phyloP scores from a whole-genome alignment of 92 coral and sea anemone genomes.

The Micromussa lordhowensis region DNA sequence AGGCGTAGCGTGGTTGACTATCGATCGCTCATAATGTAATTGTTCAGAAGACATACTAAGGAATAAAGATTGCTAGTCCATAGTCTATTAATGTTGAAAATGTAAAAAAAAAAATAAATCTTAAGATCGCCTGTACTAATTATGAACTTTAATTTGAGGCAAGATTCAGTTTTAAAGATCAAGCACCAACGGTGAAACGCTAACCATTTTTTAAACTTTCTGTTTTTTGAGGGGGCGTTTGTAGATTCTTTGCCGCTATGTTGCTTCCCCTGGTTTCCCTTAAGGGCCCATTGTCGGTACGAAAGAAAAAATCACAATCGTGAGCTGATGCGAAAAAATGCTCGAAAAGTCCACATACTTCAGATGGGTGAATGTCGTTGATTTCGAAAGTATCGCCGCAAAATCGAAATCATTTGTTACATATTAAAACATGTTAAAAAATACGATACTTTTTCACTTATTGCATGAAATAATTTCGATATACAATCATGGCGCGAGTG shows the following conservation, averaged over 20 bases:
- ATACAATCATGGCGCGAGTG: neutral
- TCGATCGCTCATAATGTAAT: too few relatives aligned
- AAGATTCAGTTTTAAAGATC: too few relatives aligned
- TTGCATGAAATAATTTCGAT: slow-evolving; percentile 4
- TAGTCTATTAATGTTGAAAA: too few relatives aligned
- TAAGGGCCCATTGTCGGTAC: neutral
- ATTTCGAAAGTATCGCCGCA: neutral
- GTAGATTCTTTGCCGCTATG: neutral
- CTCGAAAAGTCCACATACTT: too few relatives aligned
- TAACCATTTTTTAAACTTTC: neutral
- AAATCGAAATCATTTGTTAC: neutral
- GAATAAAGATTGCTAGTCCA: too few relatives aligned
- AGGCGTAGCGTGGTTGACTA: too few relatives aligned
- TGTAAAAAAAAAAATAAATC: neutral
- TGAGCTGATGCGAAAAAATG: too few relatives aligned
- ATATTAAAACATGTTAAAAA: neutral
- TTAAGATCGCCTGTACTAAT: neutral
- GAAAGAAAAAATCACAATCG: too few relatives aligned
- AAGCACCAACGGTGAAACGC: too few relatives aligned
- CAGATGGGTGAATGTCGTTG: neutral
- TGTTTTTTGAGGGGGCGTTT: neutral
- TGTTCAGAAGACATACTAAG: too few relatives aligned
- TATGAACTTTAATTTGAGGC: neutral
- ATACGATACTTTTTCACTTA: neutral
- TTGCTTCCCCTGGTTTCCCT: neutral